A percentile compares a stretch with the other conserved stretches of the same genome.
Conservation (phyloP, 2,113 vertebrate species). For the Fulica atra region DNA sequence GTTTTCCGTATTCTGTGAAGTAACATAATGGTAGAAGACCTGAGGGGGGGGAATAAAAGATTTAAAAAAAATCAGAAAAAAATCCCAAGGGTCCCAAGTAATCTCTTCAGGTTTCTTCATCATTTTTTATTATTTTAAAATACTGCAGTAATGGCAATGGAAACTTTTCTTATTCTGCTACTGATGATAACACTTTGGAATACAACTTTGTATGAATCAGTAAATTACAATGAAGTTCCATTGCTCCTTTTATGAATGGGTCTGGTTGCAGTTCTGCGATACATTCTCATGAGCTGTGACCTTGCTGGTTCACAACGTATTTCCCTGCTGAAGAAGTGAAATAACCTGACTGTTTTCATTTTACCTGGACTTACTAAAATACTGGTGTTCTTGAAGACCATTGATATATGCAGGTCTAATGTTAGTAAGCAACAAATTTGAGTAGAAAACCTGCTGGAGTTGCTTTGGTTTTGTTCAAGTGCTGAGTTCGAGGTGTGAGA, state of each 20-base stretch:
- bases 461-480: background rate
- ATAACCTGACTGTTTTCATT: background rate
- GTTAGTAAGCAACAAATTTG: background rate
- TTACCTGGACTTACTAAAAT: background rate
- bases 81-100: background rate
- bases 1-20: background rate
- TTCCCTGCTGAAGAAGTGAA: background rate
- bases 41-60: rapidly evolving
- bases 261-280: background rate
- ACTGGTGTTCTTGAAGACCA: background rate
- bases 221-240: background rate
- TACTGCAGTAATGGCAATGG: background rate
- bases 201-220: background rate
- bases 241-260: background rate
- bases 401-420: background rate
- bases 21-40: background rate
- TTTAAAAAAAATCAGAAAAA: background rate
- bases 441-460: background rate
- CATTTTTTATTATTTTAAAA: background rate
- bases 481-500: background rate
- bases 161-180: background rate
- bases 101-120: background rate
- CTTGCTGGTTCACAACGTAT: background rate
- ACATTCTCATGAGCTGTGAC: background rate
- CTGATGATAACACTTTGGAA: background rate